Evolutionary conservation across 2,888 invertebrate genomes (phyloP).

Genomic region (Macaria liturata): DNA sequence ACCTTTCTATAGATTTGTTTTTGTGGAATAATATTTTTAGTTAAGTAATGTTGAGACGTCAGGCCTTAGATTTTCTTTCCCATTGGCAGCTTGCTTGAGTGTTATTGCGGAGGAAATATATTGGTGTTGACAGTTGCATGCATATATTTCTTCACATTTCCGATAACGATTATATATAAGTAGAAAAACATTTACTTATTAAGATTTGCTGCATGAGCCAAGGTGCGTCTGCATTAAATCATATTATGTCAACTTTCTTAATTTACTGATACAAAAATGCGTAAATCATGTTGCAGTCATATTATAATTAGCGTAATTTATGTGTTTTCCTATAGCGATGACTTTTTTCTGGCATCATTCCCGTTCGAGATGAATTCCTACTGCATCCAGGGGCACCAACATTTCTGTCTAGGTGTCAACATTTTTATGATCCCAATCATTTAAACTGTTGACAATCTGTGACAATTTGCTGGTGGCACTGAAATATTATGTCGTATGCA

Average conservation of each 20-base stretch:
- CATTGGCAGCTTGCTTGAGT: conserved; percentile 7
- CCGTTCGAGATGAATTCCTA: conserved; percentile 9
- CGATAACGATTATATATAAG: too few species aligned
- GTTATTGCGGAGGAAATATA: neutral
- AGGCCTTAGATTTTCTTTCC: conserved; percentile 26
- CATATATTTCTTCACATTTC: too few species aligned
- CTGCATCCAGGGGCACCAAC: conserved; percentile 25
- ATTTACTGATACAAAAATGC: neutral
- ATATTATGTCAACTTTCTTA: too few species aligned
- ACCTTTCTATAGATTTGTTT: conserved; percentile 61
- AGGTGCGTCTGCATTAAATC: too few species aligned
- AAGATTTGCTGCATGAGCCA: too few species aligned
- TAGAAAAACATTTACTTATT: too few species aligned
- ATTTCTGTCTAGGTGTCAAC: conserved; percentile 20
- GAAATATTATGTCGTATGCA: conserved; percentile 5
- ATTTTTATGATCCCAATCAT: conserved; percentile 14
- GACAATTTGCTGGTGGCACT: conserved; percentile 3
- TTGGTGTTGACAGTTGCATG: neutral
- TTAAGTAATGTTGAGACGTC: conserved; percentile 15
- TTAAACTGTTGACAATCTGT: conserved; percentile 17
- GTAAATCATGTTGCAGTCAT: conserved; percentile 1
- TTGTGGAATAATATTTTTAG: conserved; percentile 42
- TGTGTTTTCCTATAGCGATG: conserved; percentile 23
- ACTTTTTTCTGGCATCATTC: conserved; percentile 27
- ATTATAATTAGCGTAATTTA: conserved; percentile 34